Evolutionary conservation across 2,888 invertebrate genomes (phyloP).

Genomic region (Acrobasis suavella): DNA sequence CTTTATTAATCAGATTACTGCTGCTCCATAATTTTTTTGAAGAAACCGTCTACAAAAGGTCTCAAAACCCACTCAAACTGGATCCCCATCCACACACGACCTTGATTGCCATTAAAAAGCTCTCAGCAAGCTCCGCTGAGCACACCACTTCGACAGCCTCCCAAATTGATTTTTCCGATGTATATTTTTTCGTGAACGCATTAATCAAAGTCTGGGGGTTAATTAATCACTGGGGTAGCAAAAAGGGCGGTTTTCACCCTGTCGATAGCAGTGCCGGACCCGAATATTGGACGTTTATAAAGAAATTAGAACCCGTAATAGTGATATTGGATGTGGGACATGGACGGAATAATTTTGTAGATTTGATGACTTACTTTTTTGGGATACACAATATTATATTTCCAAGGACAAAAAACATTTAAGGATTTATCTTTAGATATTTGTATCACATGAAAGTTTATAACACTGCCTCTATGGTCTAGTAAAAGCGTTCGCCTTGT

Average conservation of each 20-base stretch:
- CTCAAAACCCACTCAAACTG: neutral
- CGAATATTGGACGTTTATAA: slow-evolving; percentile 36
- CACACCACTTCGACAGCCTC: slow-evolving; percentile 22
- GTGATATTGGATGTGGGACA: slow-evolving; percentile 19
- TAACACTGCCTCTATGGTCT: too few relatives aligned
- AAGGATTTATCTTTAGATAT: too few relatives aligned
- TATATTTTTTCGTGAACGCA: slow-evolving; percentile 53
- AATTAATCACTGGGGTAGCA: slow-evolving; percentile 62
- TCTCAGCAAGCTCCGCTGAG: neutral
- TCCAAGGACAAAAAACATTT: too few relatives aligned
- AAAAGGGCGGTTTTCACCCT: slow-evolving; percentile 50
- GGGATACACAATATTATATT: too few relatives aligned
- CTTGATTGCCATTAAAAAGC: slow-evolving; percentile 8
- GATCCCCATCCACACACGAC: neutral
- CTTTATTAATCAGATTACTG: too few relatives aligned
- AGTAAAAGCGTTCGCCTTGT: too few relatives aligned
- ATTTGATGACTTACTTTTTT: neutral
- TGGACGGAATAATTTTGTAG: neutral
- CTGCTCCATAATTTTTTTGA: too few relatives aligned
- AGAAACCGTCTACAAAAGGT: too few relatives aligned
- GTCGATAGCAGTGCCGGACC: slow-evolving; percentile 52
- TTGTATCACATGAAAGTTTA: too few relatives aligned
- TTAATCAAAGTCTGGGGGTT: slow-evolving; percentile 58
- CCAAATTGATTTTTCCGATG: slow-evolving; percentile 53
- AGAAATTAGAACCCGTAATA: slow-evolving; percentile 37